A percentile compares a stretch with the other conserved stretches of the same genome.
Evolutionary conservation across 2,797 vertebrate genomes (phyloP).

Genomic region (Allobates femoralis): DNA sequence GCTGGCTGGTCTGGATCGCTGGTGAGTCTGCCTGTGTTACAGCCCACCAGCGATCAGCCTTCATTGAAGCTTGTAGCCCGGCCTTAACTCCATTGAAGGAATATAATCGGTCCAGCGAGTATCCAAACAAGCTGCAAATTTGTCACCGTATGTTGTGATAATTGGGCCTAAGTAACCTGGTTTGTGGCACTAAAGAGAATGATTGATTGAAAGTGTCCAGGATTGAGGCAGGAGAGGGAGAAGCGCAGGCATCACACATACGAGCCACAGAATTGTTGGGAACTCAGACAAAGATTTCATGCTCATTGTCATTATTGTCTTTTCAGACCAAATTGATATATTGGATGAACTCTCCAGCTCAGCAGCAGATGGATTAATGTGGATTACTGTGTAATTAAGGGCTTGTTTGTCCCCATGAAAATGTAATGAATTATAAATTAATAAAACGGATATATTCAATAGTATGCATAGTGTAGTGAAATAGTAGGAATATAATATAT

Average conservation of each 20-base stretch:
- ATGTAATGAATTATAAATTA: not conserved
- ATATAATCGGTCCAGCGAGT: not conserved
- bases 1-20: too few species aligned
- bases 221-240: not conserved
- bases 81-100: not conserved
- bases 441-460: not conserved
- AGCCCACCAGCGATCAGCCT: too few species aligned
- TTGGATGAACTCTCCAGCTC: not conserved
- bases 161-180: not conserved
- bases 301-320: slow-evolving; percentile 13
- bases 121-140: not conserved
- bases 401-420: not conserved
- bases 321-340: not conserved
- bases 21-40: too few species aligned
- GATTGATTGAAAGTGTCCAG: not conserved
- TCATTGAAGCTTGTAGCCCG: too few species aligned
- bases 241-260: not conserved
- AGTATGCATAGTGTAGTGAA: too few species aligned
- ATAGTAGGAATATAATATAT: too few species aligned
- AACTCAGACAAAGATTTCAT: slow-evolving; percentile 1
- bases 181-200: not conserved
- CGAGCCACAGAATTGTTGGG: not conserved
- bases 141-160: not conserved
- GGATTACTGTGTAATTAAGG: not conserved
- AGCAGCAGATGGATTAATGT: not conserved